Evolutionary conservation across 2,113 vertebrate genomes (phyloP), one percentile per base, ranked within the genome.

Genomic region (Rhombomys opimus): DNA sequence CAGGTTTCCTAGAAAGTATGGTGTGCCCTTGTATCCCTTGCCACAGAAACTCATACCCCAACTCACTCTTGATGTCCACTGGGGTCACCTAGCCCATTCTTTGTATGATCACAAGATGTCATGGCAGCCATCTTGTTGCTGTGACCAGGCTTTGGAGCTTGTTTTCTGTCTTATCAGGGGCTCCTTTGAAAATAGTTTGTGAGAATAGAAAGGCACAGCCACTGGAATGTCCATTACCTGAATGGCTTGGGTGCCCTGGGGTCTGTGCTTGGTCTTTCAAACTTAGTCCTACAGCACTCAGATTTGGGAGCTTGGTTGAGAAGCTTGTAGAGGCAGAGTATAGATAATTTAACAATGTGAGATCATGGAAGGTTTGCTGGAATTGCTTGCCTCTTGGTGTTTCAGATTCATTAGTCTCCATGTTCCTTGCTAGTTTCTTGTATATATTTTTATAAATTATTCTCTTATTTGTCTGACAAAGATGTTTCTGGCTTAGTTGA

Each of bases 381-480:
- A 27, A 52, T 27, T n/a, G 32, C 27, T 22, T 63, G 38, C 5
- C 54, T 14, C 61, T 35, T 25, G 9, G 1, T 46, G 27, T 32
- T 41, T 15, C 18, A 23, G 3, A 54, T 12, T 63, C 30, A 1
- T 38, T 18, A 1, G 1, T 73, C 10, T 35, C 13, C 15, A 1
- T 75, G 50, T 30, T 63, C 25, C 57, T 72, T 80, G 59, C 35
- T 54, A 9, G 4, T 75, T 1, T 22, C 82, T 75, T 59, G 25
- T 63, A 52, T 57, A 2, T 41, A 1, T 54, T 38, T 76, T 35
- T 2, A 2, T 50, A 25, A 10, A 15, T 59, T 18, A 17, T 54
- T 38, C 13, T 30, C 30, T 7, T 46, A 13, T 50, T 46, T 46
- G 50, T 32, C 84, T 96, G 4, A n/a, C 18, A 18, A 1, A 12